Evolutionary conservation across 2,888 invertebrate genomes (phyloP).

Genomic region (Kryphioiulus occultus): DNA sequence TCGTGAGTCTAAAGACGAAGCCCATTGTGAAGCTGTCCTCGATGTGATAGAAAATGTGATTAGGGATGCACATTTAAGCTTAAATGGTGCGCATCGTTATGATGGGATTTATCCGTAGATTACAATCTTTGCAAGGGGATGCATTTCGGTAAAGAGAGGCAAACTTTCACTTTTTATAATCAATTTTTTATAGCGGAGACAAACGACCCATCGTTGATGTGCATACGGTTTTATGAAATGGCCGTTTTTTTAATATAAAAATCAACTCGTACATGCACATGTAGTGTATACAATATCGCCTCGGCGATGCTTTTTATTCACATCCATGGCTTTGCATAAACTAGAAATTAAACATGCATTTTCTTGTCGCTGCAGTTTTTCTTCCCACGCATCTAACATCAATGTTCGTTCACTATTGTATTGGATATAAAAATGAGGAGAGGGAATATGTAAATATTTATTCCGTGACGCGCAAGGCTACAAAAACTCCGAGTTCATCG

Average conservation of each 20-base stretch:
- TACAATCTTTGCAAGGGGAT: not conserved
- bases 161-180: not conserved
- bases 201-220: not conserved
- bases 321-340: not conserved
- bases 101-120: not conserved
- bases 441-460: no score
- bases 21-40: not conserved
- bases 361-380: not conserved
- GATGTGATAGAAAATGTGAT: not conserved
- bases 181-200: not conserved
- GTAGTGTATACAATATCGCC: not conserved
- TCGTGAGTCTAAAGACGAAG: not conserved
- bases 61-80: not conserved
- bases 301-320: not conserved
- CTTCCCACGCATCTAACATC: not conserved
- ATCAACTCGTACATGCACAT: not conserved
- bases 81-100: constrained; percentile 39
- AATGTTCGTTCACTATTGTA: not conserved
- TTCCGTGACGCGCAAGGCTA: no score
- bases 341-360: not conserved
- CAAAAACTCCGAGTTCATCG: no score
- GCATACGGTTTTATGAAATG: not conserved
- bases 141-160: not conserved
- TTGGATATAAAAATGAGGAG: not conserved
- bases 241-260: not conserved